Evolutionary conservation across 2,888 invertebrate genomes (phyloP).

Genomic region (Ecliptopera silaceata): DNA sequence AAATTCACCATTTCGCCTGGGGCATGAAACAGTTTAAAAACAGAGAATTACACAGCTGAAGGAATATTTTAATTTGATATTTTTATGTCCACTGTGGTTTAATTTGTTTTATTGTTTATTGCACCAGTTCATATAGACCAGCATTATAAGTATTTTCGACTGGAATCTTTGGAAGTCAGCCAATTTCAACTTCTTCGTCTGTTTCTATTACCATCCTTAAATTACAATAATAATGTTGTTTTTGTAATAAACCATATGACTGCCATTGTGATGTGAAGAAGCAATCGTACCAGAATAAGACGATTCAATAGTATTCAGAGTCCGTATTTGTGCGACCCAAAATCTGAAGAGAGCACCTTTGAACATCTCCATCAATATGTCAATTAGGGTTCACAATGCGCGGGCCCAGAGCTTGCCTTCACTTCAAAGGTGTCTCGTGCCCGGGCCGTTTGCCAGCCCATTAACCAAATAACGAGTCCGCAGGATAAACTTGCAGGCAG

Average conservation of each 20-base stretch:
- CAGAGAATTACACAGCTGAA: background rate
- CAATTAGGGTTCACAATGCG: conserved; percentile 66
- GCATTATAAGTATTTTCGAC: background rate
- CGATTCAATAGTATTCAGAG: conserved; percentile 30
- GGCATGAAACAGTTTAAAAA: conserved; percentile 9
- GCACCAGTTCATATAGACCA: too few relatives aligned
- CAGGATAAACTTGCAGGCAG: conserved; percentile 80
- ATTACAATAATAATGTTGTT: background rate
- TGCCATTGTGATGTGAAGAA: conserved; percentile 25
- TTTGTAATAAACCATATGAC: conserved; percentile 9
- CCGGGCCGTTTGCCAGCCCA: conserved; percentile 75
- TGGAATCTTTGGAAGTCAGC: background rate
- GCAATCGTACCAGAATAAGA: conserved; percentile 27
- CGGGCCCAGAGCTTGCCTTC: conserved; percentile 50
- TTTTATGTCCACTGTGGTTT: background rate
- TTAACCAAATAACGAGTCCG: conserved; percentile 81
- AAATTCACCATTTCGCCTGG: conserved; percentile 13
- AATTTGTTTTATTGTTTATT: background rate
- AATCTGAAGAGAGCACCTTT: conserved; percentile 41
- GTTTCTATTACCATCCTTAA: too few relatives aligned
- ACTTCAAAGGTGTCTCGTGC: conserved; percentile 68
- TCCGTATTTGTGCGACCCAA: conserved; percentile 34
- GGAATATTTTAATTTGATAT: background rate
- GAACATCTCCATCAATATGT: conserved; percentile 66
- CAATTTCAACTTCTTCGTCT: too few relatives aligned